A percentile compares a stretch with the other conserved stretches of the same genome.
Conservation (phyloP, 2,888 invertebrate genomes). For the Parapristionchus giblindavisi region DNA sequence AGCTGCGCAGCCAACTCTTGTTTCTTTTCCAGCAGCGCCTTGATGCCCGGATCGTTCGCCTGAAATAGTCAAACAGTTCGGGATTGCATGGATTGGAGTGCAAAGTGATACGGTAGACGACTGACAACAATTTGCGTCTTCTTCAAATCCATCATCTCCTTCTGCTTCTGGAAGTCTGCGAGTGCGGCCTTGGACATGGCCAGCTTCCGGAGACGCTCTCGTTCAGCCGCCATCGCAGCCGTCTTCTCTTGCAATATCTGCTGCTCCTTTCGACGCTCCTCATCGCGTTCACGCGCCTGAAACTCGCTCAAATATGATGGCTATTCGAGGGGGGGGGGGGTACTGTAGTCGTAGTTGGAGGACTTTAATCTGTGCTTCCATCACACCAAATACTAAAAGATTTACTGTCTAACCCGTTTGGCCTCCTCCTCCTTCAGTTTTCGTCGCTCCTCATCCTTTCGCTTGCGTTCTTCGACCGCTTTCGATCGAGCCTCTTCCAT, state of each 20-base stretch:
- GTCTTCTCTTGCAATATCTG: slow-evolving; percentile 4
- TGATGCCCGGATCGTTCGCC: slow-evolving; percentile 28
- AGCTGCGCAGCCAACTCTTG: slow-evolving; percentile 10
- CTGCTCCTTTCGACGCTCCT: slow-evolving; percentile 13
- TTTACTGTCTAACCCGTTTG: background rate
- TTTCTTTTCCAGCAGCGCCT: slow-evolving; percentile 14
- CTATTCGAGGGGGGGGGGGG: background rate
- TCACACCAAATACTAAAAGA: background rate
- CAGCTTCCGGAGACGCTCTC: slow-evolving; percentile 26
- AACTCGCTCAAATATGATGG: background rate
- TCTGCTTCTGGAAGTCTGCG: background rate
- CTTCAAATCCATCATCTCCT: slow-evolving; percentile 3
- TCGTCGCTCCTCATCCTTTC: slow-evolving; percentile 28
- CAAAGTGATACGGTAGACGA: background rate
- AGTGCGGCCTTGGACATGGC: slow-evolving; percentile 6
- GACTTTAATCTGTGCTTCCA: too few relatives aligned
- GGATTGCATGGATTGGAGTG: background rate
- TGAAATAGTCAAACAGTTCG: slow-evolving; percentile 9
- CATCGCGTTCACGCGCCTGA: slow-evolving; percentile 25
- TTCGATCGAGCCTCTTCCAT: slow-evolving; percentile 32
- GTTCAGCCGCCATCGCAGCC: slow-evolving; percentile 2
- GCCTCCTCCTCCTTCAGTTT: slow-evolving; percentile 12
- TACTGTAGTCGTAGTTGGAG: background rate
- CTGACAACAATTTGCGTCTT: slow-evolving; percentile 12
- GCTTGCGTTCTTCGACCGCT: slow-evolving; percentile 39